phyloP scores from a whole-genome alignment of 1,140 invertebrate species.

The Aplysia californica region DNA sequence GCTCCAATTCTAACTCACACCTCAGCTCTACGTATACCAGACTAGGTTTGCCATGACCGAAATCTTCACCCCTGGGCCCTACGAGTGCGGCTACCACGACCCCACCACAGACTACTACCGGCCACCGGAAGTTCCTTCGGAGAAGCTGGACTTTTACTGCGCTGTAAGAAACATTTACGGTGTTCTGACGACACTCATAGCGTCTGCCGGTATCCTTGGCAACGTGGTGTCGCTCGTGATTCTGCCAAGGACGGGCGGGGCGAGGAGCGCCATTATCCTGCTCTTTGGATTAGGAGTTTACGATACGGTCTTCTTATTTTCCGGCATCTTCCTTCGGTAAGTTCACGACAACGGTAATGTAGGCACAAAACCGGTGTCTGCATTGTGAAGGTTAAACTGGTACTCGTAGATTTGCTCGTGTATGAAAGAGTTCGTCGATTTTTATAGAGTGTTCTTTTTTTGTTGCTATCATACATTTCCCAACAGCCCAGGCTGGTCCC shows the following conservation, averaged over 20 bases:
- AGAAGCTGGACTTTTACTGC: conserved; percentile 10
- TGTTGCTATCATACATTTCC: too few species aligned
- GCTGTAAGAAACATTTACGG: conserved; percentile 28
- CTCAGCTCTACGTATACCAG: too few species aligned
- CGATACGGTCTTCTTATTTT: conserved; percentile 25
- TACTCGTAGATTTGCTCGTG: too few species aligned
- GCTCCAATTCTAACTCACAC: too few species aligned
- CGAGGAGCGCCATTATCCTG: conserved; percentile 19
- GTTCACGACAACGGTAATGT: too few species aligned
- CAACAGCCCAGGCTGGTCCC: too few species aligned
- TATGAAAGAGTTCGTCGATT: too few species aligned
- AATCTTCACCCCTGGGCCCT: conserved; percentile 21
- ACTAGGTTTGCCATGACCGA: too few species aligned
- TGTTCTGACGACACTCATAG: conserved; percentile 20
- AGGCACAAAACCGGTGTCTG: too few species aligned
- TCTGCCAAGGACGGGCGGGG: conserved; percentile 25
- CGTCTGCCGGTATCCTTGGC: conserved; percentile 11
- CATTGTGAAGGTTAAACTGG: too few species aligned
- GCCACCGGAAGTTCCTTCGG: not conserved
- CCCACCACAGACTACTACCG: not conserved
- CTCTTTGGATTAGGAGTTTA: conserved; percentile 26
- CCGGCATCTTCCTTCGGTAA: conserved; percentile 12
- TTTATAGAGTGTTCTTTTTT: too few species aligned
- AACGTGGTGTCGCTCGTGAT: conserved; percentile 24
- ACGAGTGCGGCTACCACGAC: conserved; percentile 25